Evolutionary conservation across 2,113 vertebrate genomes (phyloP), one percentile per base, ranked within the genome.

Genomic region (Ceyx margarethae): DNA sequence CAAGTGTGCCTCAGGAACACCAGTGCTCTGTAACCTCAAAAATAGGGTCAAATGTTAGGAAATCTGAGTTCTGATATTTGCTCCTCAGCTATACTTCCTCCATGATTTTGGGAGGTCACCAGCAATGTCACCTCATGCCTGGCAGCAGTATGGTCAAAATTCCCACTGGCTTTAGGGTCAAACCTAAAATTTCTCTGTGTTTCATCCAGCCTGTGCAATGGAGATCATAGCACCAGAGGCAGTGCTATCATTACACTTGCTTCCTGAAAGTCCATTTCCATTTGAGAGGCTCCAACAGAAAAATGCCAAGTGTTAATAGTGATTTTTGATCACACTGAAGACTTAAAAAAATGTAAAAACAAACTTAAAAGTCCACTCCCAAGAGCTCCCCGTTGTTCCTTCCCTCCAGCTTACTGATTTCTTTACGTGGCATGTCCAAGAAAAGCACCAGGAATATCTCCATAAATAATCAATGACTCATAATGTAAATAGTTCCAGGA

Each of bases 401-500:
- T 72, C 73, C 74, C 69, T 94, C 1, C 0, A 6, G 60, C 50
- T 57, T 79, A 79, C 73, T 79, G 61, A 86, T 75, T 51, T 90
- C 57, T 93, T 88, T 68, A 64, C 33, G 21, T 25, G 50, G 23
- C 23, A 78, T 61, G 37, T 72, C 85, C 92, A 95, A 94, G 80
- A 81, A 91, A 96, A 91, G 89, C 65, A 90, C 68, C 57, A 54
- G 29, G 68, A 86, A 86, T 68, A 73, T 87, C 50, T 84, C 77
- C 31, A 81, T 84, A 86, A 93, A 86, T 86, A 94, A 95, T 81
- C 69, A 81, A 65, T 84, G 73, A 75, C 29, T 90, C 58, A 62
- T 68, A 71, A 81, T 57, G 42, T 54, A 91, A 90, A 90, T 89
- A 89, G 88, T 87, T 91, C 40, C 77, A 94, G 74, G 82, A 93